Evolutionary conservation across 2,113 vertebrate species (phyloP).

Genomic region (Ophiodon elongatus): DNA sequence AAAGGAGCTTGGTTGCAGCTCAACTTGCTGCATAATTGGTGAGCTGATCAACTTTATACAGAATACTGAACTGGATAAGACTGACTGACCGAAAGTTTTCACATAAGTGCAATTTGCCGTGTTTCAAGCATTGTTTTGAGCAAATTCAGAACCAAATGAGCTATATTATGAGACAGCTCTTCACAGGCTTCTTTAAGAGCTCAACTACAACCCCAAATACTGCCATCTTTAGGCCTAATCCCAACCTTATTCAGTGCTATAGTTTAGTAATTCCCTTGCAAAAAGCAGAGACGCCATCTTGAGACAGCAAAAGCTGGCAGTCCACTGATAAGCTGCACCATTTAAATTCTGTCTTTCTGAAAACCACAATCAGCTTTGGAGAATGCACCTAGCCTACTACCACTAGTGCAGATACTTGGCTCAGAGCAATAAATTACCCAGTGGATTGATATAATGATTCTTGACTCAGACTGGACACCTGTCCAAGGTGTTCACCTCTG

Average conservation of each 20-base stretch:
- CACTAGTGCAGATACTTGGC: too few relatives aligned
- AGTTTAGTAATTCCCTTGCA: background rate
- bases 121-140: background rate
- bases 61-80: background rate
- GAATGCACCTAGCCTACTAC: too few relatives aligned
- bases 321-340: background rate
- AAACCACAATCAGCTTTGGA: slow-evolving; percentile 1
- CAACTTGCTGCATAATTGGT: background rate
- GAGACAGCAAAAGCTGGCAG: background rate
- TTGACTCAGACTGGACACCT: too few relatives aligned
- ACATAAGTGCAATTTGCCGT: background rate
- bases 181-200: background rate
- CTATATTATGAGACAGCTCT: background rate
- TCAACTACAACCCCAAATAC: background rate
- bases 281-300: background rate
- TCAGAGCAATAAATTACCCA: too few relatives aligned
- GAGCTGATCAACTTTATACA: background rate
- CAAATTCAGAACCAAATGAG: background rate
- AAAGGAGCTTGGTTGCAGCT: background rate
- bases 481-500: too few relatives aligned
- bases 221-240: background rate
- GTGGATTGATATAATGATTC: too few relatives aligned
- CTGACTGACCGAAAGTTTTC: background rate
- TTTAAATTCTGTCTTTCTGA: background rate
- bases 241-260: background rate